Base-by-base conservation (phyloP, 2,888 invertebrate genomes). In the Pandemis cinnamomeana region DNA sequence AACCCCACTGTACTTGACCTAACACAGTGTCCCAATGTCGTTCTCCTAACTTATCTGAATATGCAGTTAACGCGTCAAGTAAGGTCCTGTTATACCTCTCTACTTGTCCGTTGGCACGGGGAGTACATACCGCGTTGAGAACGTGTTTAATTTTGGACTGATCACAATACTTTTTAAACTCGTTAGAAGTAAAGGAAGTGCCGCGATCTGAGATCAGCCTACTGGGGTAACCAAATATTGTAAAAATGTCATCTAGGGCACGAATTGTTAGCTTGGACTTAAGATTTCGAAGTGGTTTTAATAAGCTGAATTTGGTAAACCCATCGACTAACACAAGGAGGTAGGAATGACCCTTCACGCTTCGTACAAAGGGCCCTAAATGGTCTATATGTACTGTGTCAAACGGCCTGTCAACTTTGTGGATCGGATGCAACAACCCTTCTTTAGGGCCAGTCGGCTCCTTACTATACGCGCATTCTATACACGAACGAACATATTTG, bases 191-290 rank as follows among this genome's bases (percentile, higher is more conserved):
- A 11, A 75, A 77, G 4, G 75, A 63, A 5, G 77, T 72, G 11
- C 77, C 78, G 0, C 76, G 61, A 67, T 78, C 76, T 0, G 72
- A 76, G 5, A 78, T 70, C 4, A 79, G 53, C 15, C 72, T 27
- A 27, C 11, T 44, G 10, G 77, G 79, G 73, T 36, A 36, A 36
- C 27, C 27, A 36, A 36, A 36, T 36, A 36, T 36, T 36, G 27
- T 36, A 36, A 36, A 36, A 36, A 36, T 36, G 27, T 36, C 27
- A 36, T 36, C 27, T 36, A 36, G 27, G 27, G 27, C 27, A 36
- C 27, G 27, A 36, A 36, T 36, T 36, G 27, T 36, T 36, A 36
- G 27, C 27, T 36, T 36, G 27, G 27, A 36, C 27, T 36, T 36
- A 36, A 36, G 27, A 36, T 36, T 36, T 36, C 27, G 2, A 36